Base-by-base conservation (phyloP, 2,113 vertebrate genomes). In the Vulpes vulpes region DNA sequence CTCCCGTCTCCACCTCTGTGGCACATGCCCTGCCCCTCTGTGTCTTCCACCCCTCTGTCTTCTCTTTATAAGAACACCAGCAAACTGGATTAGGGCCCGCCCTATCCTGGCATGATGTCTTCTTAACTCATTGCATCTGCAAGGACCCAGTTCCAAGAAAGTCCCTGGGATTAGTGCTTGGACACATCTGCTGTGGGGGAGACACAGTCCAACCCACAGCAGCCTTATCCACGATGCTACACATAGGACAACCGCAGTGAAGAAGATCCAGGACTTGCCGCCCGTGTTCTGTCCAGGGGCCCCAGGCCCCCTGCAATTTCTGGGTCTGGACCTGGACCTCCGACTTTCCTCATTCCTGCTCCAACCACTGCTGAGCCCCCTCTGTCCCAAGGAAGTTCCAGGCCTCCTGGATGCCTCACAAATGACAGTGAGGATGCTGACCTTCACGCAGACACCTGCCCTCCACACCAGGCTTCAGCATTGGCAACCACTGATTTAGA, bases 371-470 rank as follows among this genome's bases (percentile, higher is more conserved):
- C 23, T 38, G 27, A 51, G 15, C 3, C 32, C 4, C 16, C 6
- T 69, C 51, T 5, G 16, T 4, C 51, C 35, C 3, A 25, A 35
- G 38, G 3, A 4, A 2, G 5, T 4, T 7, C 23, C 0, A 16
- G 19, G 17, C 25, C 30, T 51, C 53, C 43, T 22, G 51, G 65
- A 23, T 0, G 1, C 43, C 11, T 43, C 23, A 11, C 25, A 5
- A 2, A 1, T 0, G 30, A 35, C 23, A 16, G 23, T 6, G 60
- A 60, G 16, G n/a, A 11, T n/a, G 7, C 0, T 0, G 0, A 0
- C 5, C 2, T 53, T 2, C 27, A 10, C 8, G 9, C 10, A 14
- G 60, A 8, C 10, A 6, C 7, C 9, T 2, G 16, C n/a, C 2
- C 55, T 16, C 2, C 20, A 8, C 3, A 9, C 14, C 4, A 0